A percentile compares a stretch with the other conserved stretches of the same genome.
Conservation (phyloP, 2,113 vertebrate genomes). For the Talpa occidentalis region DNA sequence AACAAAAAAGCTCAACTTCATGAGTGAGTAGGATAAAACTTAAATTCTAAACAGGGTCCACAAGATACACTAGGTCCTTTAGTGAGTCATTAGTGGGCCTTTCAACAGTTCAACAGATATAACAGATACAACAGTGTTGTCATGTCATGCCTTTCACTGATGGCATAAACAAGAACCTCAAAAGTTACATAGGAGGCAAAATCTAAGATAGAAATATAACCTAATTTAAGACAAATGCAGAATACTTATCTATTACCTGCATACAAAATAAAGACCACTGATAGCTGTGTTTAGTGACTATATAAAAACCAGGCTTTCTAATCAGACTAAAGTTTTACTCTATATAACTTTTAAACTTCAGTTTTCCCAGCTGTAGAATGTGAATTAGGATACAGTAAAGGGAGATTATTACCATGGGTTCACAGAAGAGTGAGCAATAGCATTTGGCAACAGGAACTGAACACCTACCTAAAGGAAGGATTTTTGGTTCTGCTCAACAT, state of each 20-base stretch:
- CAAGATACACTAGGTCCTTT: neutral
- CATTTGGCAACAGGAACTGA: slow-evolving; percentile 10
- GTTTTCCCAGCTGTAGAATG: neutral
- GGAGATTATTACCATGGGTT: neutral
- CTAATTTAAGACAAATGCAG: neutral
- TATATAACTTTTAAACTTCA: neutral
- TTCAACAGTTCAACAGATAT: neutral
- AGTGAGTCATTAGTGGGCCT: neutral
- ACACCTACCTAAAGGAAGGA: neutral
- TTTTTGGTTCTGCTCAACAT: neutral
- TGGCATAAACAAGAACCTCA: neutral
- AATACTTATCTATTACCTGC: neutral
- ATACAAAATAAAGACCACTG: neutral
- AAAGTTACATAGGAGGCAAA: neutral
- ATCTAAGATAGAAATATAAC: slow-evolving; percentile 18
- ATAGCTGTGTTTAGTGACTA: neutral
- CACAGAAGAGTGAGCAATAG: neutral
- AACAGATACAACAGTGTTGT: neutral
- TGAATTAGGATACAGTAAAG: neutral
- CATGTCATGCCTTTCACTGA: neutral
- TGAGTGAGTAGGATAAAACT: neutral
- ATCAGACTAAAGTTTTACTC: neutral
- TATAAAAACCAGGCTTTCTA: neutral
- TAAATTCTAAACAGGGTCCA: neutral
- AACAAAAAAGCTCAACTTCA: neutral